These are phyloP conservation scores for Gymnocephalus cernua DNA, from an alignment of 2,113 vertebrate species.

Conservation along the genomic window DNA sequence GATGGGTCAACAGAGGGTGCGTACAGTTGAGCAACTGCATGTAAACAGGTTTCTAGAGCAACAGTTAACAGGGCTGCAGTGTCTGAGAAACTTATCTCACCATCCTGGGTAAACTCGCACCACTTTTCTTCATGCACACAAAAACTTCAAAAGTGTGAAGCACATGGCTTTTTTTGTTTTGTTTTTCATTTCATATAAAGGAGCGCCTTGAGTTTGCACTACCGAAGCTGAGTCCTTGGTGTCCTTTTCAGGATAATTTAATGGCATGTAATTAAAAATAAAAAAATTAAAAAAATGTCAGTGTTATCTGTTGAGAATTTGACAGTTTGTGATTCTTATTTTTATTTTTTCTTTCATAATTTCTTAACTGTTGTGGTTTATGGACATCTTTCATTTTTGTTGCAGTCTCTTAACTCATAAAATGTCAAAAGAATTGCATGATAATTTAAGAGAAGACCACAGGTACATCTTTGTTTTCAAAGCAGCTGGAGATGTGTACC, in stretches of 20 bases:
- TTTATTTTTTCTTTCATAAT: conserved; percentile 34
- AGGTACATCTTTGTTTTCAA: conserved; percentile 72
- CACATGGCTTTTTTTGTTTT: conserved; percentile 54
- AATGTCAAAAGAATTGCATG: conserved; percentile 82
- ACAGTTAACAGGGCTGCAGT: conserved; percentile 70
- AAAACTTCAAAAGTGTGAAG: conserved; percentile 42
- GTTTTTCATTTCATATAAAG: conserved; percentile 42
- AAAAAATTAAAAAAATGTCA: conserved; percentile 69
- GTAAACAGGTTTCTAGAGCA: conserved; percentile 78
- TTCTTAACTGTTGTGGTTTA: conserved; percentile 78
- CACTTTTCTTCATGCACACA: conserved; percentile 54
- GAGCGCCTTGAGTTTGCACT: conserved; percentile 77
- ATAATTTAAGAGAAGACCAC: conserved; percentile 75
- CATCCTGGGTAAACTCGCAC: conserved; percentile 46
- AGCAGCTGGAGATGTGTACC: conserved; percentile 72
- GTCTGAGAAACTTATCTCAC: conserved; percentile 49
- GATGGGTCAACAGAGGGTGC: conserved; percentile 66
- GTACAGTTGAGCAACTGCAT: conserved; percentile 70
- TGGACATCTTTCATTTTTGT: conserved; percentile 65
- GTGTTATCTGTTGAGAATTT: conserved; percentile 80
- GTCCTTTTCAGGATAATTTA: conserved; percentile 73
- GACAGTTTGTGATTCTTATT: conserved; percentile 65
- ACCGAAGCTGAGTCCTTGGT: conserved; percentile 56
- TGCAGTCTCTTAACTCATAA: conserved; percentile 76
- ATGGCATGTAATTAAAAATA: conserved; percentile 76